These are phyloP conservation scores for Tapirus terrestris DNA, from an alignment of 2,113 vertebrate species.

Conservation along the genomic window DNA sequence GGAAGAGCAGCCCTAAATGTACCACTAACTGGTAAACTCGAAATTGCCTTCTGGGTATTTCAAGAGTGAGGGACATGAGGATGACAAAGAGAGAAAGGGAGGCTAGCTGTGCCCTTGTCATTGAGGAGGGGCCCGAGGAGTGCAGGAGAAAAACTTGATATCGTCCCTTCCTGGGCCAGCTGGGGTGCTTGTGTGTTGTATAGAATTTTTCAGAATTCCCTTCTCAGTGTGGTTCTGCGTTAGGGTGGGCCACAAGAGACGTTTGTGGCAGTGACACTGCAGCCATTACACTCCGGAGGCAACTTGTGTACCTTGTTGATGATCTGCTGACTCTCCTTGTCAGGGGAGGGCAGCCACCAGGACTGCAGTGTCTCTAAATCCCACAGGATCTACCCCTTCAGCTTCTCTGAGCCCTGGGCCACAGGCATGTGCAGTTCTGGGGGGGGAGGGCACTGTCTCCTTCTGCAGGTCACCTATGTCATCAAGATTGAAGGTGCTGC, in stretches of 20 bases:
- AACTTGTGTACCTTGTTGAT: too few species aligned
- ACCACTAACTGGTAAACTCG: neutral
- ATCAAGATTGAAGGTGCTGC: neutral
- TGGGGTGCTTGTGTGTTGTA: neutral
- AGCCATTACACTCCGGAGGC: neutral
- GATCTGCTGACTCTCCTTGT: neutral
- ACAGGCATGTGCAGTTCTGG: neutral
- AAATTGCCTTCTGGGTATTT: neutral
- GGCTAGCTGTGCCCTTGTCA: too few species aligned
- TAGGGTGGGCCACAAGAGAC: neutral
- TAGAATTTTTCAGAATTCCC: neutral
- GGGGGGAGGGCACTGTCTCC: neutral
- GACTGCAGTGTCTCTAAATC: neutral
- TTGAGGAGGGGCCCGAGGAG: neutral
- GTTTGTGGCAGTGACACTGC: neutral
- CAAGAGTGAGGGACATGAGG: neutral
- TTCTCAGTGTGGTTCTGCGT: neutral
- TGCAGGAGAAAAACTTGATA: neutral
- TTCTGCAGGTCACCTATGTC: neutral
- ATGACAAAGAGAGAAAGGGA: neutral
- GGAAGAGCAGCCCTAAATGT: neutral
- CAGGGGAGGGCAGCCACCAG: neutral
- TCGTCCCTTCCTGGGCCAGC: neutral
- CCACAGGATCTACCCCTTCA: neutral
- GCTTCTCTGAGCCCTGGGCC: neutral